Base-by-base conservation (phyloP, 64 coral and sea anemone species). In the Actinia tenebrosa region DNA sequence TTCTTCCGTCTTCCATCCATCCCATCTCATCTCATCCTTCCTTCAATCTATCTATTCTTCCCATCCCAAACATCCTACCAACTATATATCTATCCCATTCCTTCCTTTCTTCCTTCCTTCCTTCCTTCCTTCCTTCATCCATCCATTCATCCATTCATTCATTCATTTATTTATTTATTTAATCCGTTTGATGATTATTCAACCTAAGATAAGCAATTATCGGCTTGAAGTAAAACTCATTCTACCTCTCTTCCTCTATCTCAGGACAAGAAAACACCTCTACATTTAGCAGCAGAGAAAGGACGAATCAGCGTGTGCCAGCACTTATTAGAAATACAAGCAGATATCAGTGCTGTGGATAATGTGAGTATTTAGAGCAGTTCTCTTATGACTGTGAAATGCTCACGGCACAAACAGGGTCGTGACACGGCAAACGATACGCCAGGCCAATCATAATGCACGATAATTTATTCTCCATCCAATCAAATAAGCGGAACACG, bases 261-360 rank as follows among this genome's bases (percentile, higher is more conserved):
- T 22, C 79, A 99, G 97, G 97, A 99, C 42, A 94, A 94, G 60
- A 99, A 99, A 88, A 99, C 97, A 59, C 93, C 97, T 3, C 88
- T 99, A 7, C 97, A 99, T 77, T 88, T 99, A 43, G 88, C 97
- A 20, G 93, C 97, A 45, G 97, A 95, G 16, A 92, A 91, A 54
- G 97, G 97, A 62, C 84, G 86, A 25, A 88, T 99, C 58, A 84
- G 89, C 56, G 97, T 99, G 13, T 99, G 97, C 87, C 87, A 95
- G 56, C 93, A 92, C 61, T 89, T 99, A 30, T 83, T 99, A 75
- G 93, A 99, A 23, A 64, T 99, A 13, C 89, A 89, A 64, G 97
- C 90, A 15, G 93, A 99, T 77, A 94, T 94, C 13, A 90, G 93
- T 69, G 90, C 91, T 20, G 81, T 94, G 11, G 97, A 99, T 62